Conservation (phyloP, 2,113 vertebrate genomes). For the Arizona elegans region DNA sequence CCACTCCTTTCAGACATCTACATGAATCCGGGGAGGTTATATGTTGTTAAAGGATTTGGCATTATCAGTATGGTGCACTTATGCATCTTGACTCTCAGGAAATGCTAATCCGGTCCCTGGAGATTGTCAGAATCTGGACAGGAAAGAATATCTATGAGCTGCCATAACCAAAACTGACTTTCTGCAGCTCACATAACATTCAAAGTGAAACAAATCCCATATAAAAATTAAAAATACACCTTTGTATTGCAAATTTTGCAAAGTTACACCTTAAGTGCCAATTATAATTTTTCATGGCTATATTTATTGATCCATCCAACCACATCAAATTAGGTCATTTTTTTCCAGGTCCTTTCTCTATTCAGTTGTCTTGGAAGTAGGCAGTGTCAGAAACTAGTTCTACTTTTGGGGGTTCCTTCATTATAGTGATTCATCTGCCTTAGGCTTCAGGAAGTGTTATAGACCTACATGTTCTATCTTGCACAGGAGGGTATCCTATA, state of each 20-base stretch:
- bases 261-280: not conserved
- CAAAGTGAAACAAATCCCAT: not conserved
- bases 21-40: not conserved
- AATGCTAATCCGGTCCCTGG: not conserved
- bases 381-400: not conserved
- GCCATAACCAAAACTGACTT: not conserved
- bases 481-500: not conserved
- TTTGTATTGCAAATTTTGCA: too few species aligned
- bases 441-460: not conserved
- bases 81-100: not conserved
- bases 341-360: not conserved
- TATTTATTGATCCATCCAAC: not conserved
- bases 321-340: not conserved
- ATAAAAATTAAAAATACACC: not conserved
- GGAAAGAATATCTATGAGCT: not conserved
- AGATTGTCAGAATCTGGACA: not conserved
- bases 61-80: not conserved
- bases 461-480: not conserved
- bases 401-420: not conserved
- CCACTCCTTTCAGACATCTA: not conserved
- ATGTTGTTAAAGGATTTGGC: not conserved
- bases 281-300: not conserved
- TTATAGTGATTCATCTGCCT: not conserved
- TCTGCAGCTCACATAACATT: not conserved
- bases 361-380: not conserved